Base-by-base conservation (phyloP, 2,888 invertebrate genomes). In the Drosophila dives region DNA sequence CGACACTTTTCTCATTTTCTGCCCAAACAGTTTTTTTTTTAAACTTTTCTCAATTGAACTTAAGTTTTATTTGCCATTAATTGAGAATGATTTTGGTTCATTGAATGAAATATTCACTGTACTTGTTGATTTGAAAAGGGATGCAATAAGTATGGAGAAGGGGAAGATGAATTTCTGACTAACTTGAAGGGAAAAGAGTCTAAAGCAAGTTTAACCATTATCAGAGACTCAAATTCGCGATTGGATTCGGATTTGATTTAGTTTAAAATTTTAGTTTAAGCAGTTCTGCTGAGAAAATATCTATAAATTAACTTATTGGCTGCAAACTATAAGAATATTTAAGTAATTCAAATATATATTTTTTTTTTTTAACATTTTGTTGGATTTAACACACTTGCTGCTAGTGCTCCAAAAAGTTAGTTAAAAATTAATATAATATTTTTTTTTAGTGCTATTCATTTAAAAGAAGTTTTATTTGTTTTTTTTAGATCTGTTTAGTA, bases 1-100 rank as follows among this genome's bases (percentile, higher is more conserved):
- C 69, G 85, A 83, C 74, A 91, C 74, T 88, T 89, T 91, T 87
- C 81, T 91, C 91, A 91, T 91, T 78, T 64, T 67, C 54, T 15
- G 40, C 56, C 49, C 48, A 32, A 20, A 36, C 23, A 56, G 59
- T 70, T 63, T 77, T 79, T 69, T 81, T 7, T 32, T 1, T 4
- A 67, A 62, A 72, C 78, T 72, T 73, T 55, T 23, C 10, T 42
- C 29, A 86, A 83, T 86, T 77, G 71, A 74, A 53, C 64, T 45
- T 23, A 45, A 45, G 65, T 51, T 26, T 3, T 40, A 64, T 72
- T 68, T 72, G 66, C 64, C 74, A 83, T 87, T 79, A 74, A 82
- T 84, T 82, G 75, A 71, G 45, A 62, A 49, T 54, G 32, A 48
- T 56, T 64, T 64, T 63, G 50, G 60, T 6, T 59, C 64, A 42